phyloP scores from a whole-genome alignment of 2,888 invertebrate species.

The Microctonus brassicae region DNA sequence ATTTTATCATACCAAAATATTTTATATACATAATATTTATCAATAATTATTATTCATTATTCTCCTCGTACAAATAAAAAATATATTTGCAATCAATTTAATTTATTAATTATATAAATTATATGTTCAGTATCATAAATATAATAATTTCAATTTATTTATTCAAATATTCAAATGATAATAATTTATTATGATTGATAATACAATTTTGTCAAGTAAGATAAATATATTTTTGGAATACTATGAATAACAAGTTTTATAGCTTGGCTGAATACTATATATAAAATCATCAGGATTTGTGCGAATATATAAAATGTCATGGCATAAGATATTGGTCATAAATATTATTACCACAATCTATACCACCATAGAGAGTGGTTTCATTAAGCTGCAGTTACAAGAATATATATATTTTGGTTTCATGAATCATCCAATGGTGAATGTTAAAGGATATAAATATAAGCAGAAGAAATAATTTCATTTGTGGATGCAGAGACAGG shows the following conservation, averaged over 20 bases:
- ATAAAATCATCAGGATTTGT: slow-evolving; percentile 3
- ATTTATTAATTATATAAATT: no score
- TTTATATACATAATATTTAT: no score
- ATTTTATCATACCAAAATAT: no score
- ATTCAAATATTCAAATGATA: no score
- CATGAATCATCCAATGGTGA: slow-evolving; percentile 9
- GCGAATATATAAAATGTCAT: background rate
- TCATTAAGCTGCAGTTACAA: background rate
- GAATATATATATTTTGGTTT: slow-evolving; percentile 14
- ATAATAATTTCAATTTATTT: no score
- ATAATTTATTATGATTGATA: no score
- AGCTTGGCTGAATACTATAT: slow-evolving; percentile 14
- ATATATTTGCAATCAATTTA: no score
- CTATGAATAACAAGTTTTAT: slow-evolving; percentile 13
- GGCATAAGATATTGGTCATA: slow-evolving; percentile 29
- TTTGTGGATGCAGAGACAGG: background rate
- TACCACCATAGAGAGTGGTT: background rate
- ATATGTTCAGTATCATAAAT: no score
- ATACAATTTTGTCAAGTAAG: background rate
- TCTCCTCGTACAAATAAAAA: no score
- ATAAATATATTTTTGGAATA: background rate
- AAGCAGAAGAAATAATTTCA: background rate
- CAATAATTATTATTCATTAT: no score
- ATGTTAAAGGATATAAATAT: background rate
- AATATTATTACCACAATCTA: slow-evolving; percentile 23